These are phyloP conservation scores for Nysson spinosus DNA, from an alignment of 2,888 invertebrate genomes.

Conservation along the genomic window DNA sequence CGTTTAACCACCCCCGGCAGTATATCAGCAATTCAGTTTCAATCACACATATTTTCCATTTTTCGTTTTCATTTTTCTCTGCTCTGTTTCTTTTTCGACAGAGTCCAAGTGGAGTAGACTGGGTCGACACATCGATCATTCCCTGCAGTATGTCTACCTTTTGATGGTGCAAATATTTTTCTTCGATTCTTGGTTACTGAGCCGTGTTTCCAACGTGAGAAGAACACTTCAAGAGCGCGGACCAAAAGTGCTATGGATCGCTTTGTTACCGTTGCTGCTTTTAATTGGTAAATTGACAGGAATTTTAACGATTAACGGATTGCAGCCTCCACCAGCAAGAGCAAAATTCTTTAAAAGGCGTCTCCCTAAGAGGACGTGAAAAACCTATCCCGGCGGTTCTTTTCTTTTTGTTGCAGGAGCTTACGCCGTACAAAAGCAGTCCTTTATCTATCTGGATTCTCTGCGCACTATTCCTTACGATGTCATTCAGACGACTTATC, in stretches of 20 bases:
- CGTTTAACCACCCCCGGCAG: no score
- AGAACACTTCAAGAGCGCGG: constrained; percentile 57
- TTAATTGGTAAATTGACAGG: constrained; percentile 79
- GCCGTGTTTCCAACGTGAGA: constrained; percentile 62
- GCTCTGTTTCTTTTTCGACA: constrained; percentile 48
- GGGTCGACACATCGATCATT: constrained; percentile 55
- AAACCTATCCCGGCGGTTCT: constrained; percentile 66
- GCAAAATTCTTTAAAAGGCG: no score
- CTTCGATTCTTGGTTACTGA: constrained; percentile 73
- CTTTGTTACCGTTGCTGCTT: constrained; percentile 79
- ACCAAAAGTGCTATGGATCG: constrained; percentile 72
- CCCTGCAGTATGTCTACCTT: constrained; percentile 66
- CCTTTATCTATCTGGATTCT: constrained; percentile 72
- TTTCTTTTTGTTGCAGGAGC: constrained; percentile 76
- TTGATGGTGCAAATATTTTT: constrained; percentile 66
- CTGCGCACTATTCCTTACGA: constrained; percentile 69
- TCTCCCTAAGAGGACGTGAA: no score
- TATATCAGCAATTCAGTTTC: no score
- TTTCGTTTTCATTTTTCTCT: no score
- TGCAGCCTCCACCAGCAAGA: no score
- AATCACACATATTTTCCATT: neutral
- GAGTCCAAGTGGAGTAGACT: constrained; percentile 66
- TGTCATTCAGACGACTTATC: constrained; percentile 70
- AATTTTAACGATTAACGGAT: neutral
- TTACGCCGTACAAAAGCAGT: constrained; percentile 73